These are phyloP conservation scores for Gallinago media DNA, from an alignment of 2,113 vertebrate genomes.

Conservation along the genomic window DNA sequence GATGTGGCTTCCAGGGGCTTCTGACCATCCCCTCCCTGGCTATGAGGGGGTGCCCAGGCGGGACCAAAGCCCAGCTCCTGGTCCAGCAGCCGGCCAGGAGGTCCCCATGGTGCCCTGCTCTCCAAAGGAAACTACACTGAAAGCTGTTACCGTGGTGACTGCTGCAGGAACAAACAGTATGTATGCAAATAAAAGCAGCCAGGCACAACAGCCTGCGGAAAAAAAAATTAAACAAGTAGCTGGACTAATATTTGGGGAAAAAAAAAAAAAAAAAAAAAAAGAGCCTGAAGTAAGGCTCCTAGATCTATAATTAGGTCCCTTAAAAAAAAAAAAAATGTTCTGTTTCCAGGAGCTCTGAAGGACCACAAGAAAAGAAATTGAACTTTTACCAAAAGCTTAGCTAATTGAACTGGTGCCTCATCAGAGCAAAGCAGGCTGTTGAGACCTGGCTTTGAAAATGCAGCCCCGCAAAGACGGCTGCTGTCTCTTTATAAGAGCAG, in stretches of 20 bases:
- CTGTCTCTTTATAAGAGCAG: neutral
- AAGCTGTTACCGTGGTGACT: neutral
- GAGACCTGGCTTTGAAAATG: neutral
- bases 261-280: neutral
- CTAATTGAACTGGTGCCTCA: neutral
- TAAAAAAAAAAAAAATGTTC: neutral
- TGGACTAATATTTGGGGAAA: neutral
- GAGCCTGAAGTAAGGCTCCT: neutral
- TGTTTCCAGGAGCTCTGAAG: neutral
- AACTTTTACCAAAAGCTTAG: neutral
- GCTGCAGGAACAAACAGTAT: neutral
- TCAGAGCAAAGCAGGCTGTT: neutral
- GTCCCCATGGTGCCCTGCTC: neutral
- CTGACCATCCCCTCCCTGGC: neutral
- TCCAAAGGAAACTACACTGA: neutral
- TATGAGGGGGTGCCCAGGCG: neutral
- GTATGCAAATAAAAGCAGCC: neutral
- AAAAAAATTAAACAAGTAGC: too few species aligned
- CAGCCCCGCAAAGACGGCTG: neutral
- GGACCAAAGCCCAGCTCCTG: rapidly evolving
- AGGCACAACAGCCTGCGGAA: neutral
- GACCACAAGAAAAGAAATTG: neutral
- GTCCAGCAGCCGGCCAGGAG: neutral
- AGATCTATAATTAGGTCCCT: neutral
- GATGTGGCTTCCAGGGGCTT: rapidly evolving